Conservation (phyloP, 2,888 invertebrate genomes). For the Standfussiana lucernea region DNA sequence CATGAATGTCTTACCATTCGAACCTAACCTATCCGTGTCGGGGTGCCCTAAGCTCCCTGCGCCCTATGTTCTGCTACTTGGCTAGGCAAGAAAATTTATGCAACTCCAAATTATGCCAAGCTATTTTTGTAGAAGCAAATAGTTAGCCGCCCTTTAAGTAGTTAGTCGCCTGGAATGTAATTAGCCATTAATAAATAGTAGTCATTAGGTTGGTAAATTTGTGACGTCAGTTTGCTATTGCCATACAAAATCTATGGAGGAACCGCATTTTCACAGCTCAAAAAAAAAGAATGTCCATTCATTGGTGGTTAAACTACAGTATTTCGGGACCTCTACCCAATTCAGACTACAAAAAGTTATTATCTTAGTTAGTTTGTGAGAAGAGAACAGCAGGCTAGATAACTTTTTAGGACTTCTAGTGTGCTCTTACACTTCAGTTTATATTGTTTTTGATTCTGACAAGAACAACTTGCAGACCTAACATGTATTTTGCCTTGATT, state of each 20-base stretch:
- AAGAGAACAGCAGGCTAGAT: background rate
- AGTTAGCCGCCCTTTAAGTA: too few relatives aligned
- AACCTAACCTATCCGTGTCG: too few relatives aligned
- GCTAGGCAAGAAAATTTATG: too few relatives aligned
- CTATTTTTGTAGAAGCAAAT: too few relatives aligned
- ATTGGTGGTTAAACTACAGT: background rate
- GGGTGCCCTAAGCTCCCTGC: too few relatives aligned
- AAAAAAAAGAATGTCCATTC: background rate
- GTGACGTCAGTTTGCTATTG: background rate
- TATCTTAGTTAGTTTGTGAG: background rate
- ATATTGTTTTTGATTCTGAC: background rate
- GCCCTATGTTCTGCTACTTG: too few relatives aligned
- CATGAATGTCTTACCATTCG: too few relatives aligned
- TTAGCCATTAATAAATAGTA: too few relatives aligned
- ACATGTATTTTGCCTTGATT: background rate
- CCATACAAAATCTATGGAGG: background rate
- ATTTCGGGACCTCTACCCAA: background rate
- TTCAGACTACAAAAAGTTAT: background rate
- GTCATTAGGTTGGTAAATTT: background rate
- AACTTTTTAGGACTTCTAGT: background rate
- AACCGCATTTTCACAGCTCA: background rate
- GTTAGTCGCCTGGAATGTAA: too few relatives aligned
- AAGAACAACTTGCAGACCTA: background rate
- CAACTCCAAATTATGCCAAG: too few relatives aligned
- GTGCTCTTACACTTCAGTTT: background rate